A percentile compares a stretch with the other conserved stretches of the same genome.
Conservation (phyloP, 2,888 invertebrate genomes). For the Andrena dorsata region DNA sequence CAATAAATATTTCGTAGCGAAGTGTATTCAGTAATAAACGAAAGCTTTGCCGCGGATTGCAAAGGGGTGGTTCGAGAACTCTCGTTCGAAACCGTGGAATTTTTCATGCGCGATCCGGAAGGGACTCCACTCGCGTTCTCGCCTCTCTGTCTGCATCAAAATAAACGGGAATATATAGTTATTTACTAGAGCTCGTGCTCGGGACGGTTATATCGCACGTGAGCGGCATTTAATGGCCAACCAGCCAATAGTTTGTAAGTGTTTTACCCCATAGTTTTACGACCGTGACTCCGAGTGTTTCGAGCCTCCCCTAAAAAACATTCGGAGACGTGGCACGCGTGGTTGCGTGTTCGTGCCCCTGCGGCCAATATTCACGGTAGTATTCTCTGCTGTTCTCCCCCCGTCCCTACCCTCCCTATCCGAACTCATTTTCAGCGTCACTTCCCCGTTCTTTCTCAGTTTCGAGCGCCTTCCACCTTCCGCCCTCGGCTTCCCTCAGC, state of each 20-base stretch:
- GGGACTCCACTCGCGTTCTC: slow-evolving; percentile 55
- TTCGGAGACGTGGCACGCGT: slow-evolving; percentile 51
- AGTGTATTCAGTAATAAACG: too few species aligned
- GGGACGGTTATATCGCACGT: slow-evolving; percentile 68
- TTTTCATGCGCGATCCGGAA: slow-evolving; percentile 25
- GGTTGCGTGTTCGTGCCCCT: slow-evolving; percentile 36
- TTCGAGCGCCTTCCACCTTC: not conserved
- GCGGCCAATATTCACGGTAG: slow-evolving; percentile 73
- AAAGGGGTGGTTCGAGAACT: not conserved
- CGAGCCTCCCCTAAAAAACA: slow-evolving; percentile 66
- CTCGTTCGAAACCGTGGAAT: not conserved
- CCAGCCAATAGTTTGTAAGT: slow-evolving; percentile 73
- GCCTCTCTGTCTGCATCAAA: slow-evolving; percentile 48
- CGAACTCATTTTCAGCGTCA: slow-evolving; percentile 65
- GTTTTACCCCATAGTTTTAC: slow-evolving; percentile 74
- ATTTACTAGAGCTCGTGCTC: slow-evolving; percentile 65
- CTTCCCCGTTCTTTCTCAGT: not conserved
- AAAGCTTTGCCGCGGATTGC: too few species aligned
- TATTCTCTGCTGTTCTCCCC: slow-evolving; percentile 62
- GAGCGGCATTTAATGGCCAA: slow-evolving; percentile 68
- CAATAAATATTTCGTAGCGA: too few species aligned
- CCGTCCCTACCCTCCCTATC: slow-evolving; percentile 41
- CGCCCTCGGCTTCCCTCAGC: not conserved
- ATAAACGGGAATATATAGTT: slow-evolving; percentile 61
- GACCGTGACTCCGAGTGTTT: slow-evolving; percentile 61